phyloP scores from a whole-genome alignment of 2,113 vertebrate species.

The Tragulus kanchil region DNA sequence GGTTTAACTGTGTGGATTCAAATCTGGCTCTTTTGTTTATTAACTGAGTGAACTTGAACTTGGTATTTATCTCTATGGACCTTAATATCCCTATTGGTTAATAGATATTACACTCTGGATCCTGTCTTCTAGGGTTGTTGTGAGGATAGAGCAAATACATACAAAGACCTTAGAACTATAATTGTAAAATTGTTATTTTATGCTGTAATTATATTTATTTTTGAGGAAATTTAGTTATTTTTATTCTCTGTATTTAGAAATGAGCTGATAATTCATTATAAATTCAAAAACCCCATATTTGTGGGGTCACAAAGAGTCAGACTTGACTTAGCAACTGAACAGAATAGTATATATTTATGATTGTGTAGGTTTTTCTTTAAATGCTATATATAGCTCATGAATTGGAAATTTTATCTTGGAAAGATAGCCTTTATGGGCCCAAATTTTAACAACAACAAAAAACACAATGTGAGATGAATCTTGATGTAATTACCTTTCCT shows the following conservation, averaged over 20 bases:
- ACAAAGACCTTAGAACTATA: background rate
- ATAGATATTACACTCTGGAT: background rate
- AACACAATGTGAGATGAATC: background rate
- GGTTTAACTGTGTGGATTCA: background rate
- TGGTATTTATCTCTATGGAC: background rate
- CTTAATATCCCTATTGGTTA: background rate
- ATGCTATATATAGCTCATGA: background rate
- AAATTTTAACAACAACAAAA: background rate
- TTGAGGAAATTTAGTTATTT: conserved; percentile 30
- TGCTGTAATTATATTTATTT: conserved; percentile 34
- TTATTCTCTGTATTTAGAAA: conserved; percentile 31
- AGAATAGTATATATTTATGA: background rate
- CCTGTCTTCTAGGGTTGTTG: background rate
- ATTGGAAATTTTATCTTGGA: conserved; percentile 16
- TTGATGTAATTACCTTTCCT: background rate
- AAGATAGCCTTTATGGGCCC: background rate
- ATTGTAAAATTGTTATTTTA: background rate
- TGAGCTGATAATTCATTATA: background rate
- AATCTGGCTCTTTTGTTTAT: background rate
- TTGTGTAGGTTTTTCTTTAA: conserved; percentile 41
- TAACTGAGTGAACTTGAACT: background rate
- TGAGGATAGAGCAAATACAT: background rate
- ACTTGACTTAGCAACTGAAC: background rate
- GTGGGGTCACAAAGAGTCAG: background rate
- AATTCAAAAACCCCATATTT: background rate